A percentile compares a stretch with the other conserved stretches of the same genome.
These are phyloP conservation scores for Phalacrocorax carbo DNA, from an alignment of 2,113 vertebrate genomes.

Conservation along the genomic window DNA sequence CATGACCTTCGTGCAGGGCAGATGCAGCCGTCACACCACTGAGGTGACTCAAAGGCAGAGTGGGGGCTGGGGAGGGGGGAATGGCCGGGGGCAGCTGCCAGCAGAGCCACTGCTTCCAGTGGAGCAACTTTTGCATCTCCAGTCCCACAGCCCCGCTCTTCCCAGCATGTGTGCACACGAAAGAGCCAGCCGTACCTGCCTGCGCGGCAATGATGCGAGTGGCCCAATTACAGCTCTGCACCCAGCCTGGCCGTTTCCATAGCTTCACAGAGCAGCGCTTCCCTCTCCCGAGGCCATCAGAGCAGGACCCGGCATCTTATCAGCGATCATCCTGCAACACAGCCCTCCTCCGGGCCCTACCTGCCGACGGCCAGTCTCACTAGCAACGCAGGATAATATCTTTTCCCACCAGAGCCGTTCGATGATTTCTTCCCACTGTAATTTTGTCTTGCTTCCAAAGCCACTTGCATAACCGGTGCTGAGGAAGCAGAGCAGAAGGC, in stretches of 20 bases:
- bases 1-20: constrained; percentile 1
- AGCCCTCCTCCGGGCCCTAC: constrained; percentile 82
- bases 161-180: not conserved
- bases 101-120: not conserved
- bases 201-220: constrained; percentile 73
- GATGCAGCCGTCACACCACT: not conserved
- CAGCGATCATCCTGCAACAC: constrained; percentile 84
- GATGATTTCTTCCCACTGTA: not conserved
- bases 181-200: constrained; percentile 81
- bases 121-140: not conserved
- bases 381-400: not conserved
- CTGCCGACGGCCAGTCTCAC: constrained; percentile 12
- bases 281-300: constrained; percentile 84
- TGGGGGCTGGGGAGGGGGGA: not conserved
- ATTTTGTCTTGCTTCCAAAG: constrained; percentile 9
- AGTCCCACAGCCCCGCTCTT: not conserved
- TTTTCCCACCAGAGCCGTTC: not conserved
- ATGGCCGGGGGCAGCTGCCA: not conserved
- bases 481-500: not conserved
- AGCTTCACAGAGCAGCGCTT: constrained; percentile 83
- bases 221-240: constrained; percentile 88
- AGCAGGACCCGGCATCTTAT: constrained; percentile 88
- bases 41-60: constrained; percentile 38
- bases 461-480: not conserved
- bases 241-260: constrained; percentile 91